Evolutionary conservation across 2,888 invertebrate species (phyloP).

Genomic region (Sipha maydis): DNA sequence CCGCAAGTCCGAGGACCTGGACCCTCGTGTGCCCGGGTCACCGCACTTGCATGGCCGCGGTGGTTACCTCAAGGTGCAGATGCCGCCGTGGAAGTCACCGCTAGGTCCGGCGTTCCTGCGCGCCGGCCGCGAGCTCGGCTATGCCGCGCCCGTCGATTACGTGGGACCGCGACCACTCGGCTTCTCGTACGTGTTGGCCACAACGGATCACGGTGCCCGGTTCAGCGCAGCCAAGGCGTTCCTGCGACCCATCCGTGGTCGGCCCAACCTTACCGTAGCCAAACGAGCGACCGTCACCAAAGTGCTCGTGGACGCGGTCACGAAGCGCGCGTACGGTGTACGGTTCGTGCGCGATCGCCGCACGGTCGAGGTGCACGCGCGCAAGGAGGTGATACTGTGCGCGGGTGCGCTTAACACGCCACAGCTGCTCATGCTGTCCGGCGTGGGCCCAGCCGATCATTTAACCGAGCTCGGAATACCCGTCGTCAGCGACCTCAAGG

Average conservation of each 20-base stretch:
- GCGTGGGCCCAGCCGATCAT: slow-evolving; percentile 70
- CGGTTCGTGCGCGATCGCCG: slow-evolving; percentile 71
- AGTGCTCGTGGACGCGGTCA: slow-evolving; percentile 74
- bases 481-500: slow-evolving; percentile 68
- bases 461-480: slow-evolving; percentile 67
- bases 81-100: slow-evolving; percentile 87
- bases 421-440: slow-evolving; percentile 89
- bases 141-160: slow-evolving; percentile 67
- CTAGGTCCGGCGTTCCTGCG: slow-evolving; percentile 81
- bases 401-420: slow-evolving; percentile 90
- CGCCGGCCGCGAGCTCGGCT: slow-evolving; percentile 76
- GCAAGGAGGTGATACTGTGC: slow-evolving; percentile 84
- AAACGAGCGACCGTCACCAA: slow-evolving; percentile 71
- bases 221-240: slow-evolving; percentile 76
- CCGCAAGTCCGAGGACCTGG: slow-evolving; percentile 85
- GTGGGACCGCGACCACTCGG: slow-evolving; percentile 74
- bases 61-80: slow-evolving; percentile 80
- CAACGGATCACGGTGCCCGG: slow-evolving; percentile 75
- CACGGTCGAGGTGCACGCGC: slow-evolving; percentile 69
- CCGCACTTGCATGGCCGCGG: slow-evolving; percentile 79
- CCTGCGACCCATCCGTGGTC: slow-evolving; percentile 72
- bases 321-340: slow-evolving; percentile 77
- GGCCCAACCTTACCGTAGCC: slow-evolving; percentile 61
- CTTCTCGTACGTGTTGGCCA: slow-evolving; percentile 76
- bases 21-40: slow-evolving; percentile 74